A percentile compares a stretch with the other conserved stretches of the same genome.
These are phyloP conservation scores for Sylvia atricapilla DNA, from an alignment of 2,113 vertebrate species.

Conservation along the genomic window DNA sequence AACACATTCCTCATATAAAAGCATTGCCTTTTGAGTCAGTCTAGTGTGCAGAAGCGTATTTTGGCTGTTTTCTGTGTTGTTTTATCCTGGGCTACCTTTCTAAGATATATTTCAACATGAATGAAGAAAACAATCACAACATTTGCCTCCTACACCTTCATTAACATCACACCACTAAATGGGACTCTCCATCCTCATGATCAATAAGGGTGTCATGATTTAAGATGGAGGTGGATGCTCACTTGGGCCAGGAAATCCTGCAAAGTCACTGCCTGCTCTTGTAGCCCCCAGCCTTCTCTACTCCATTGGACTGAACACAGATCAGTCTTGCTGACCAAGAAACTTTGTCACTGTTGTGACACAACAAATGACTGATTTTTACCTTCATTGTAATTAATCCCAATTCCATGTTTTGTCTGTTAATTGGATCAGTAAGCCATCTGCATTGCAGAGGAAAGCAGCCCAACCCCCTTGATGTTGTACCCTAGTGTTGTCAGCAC, in stretches of 20 bases:
- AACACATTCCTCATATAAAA: background rate
- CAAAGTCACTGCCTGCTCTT: background rate
- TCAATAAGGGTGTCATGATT: background rate
- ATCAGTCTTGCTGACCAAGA: background rate
- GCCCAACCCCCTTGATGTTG: background rate
- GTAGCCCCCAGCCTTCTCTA: background rate
- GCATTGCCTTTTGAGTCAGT: background rate
- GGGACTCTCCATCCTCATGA: background rate
- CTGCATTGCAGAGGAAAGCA: background rate
- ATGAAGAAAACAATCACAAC: background rate
- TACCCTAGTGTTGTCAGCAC: background rate
- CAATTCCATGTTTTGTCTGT: background rate
- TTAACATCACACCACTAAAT: background rate
- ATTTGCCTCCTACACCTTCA: constrained; percentile 8
- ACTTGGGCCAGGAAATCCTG: background rate
- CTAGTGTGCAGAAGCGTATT: background rate
- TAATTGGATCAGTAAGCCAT: background rate
- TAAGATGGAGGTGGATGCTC: background rate
- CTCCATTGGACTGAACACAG: background rate
- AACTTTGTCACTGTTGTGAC: background rate
- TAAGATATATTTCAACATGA: background rate
- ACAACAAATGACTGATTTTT: background rate
- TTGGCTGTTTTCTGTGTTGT: background rate
- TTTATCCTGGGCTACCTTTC: background rate
- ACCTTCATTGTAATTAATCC: background rate